Evolutionary conservation across 2,797 vertebrate species (phyloP).

Genomic region (Tenualosa ilisha): DNA sequence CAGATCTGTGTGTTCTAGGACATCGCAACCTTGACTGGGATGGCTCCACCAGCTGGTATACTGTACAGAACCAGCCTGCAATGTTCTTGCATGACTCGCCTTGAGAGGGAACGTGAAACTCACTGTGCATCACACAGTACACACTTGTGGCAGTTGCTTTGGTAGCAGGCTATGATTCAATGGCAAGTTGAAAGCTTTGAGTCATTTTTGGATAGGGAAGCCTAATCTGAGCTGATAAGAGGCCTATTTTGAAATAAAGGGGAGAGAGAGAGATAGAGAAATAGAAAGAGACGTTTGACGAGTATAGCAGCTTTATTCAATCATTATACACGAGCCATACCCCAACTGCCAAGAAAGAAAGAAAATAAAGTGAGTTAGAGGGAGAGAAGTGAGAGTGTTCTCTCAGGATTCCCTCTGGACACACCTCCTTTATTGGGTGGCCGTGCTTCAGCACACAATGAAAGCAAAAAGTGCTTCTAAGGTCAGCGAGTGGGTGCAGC

Average conservation of each 20-base stretch:
- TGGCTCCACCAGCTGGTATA: conserved; percentile 40
- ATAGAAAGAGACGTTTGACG: background rate
- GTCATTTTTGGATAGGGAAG: background rate
- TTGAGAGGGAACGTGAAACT: conserved; percentile 36
- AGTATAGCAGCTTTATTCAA: background rate
- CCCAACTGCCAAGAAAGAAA: background rate
- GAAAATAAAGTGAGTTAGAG: background rate
- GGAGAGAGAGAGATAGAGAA: background rate
- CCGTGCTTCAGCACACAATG: background rate
- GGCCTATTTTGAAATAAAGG: background rate
- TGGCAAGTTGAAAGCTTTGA: background rate
- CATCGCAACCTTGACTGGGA: conserved; percentile 52
- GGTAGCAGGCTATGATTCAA: background rate
- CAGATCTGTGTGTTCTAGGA: conserved; percentile 42
- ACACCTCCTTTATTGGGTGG: conserved; percentile 7
- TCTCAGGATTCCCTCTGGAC: conserved; percentile 11
- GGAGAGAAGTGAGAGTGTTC: background rate
- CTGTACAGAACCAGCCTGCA: conserved; percentile 56
- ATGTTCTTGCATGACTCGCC: conserved; percentile 55
- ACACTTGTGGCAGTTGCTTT: background rate
- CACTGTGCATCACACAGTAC: background rate
- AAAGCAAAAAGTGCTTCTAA: background rate
- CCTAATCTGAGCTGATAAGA: background rate
- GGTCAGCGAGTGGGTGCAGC: conserved; percentile 9
- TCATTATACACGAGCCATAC: background rate